Percentiles rank a stretch among this genome's conserved stretches.
Evolutionary conservation across 2,888 invertebrate species (phyloP).

Genomic region (Malthinus flaveolus): DNA sequence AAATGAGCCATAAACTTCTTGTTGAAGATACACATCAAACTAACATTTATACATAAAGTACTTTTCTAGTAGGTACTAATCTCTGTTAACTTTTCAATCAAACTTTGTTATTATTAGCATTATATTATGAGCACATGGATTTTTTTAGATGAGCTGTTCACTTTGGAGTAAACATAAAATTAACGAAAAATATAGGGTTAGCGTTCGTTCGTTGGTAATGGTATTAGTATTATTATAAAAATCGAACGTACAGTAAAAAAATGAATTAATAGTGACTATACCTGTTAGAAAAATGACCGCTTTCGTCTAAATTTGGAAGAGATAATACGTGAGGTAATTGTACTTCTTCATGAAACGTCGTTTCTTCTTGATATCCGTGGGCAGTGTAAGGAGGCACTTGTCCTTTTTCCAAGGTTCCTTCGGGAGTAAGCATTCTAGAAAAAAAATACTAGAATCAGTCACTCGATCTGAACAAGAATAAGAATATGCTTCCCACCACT

Average conservation of each 20-base stretch:
- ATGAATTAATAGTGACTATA: conserved; percentile 24
- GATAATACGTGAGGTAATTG: conserved; percentile 41
- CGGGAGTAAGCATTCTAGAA: conserved; percentile 53
- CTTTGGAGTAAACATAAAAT: too few relatives aligned
- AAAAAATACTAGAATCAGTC: background rate
- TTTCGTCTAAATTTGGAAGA: conserved; percentile 49
- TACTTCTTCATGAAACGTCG: conserved; percentile 27
- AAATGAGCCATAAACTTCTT: too few relatives aligned
- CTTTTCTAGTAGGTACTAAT: too few relatives aligned
- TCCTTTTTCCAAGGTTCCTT: conserved; percentile 52
- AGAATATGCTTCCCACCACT: too few relatives aligned
- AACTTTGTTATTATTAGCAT: too few relatives aligned
- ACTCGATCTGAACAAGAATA: too few relatives aligned
- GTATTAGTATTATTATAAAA: background rate
- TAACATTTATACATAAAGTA: too few relatives aligned
- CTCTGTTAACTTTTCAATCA: too few relatives aligned
- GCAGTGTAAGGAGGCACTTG: conserved; percentile 44
- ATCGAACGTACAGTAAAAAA: background rate
- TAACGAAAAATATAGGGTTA: too few relatives aligned
- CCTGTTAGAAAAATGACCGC: conserved; percentile 52
- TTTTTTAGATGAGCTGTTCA: too few relatives aligned
- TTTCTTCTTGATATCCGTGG: conserved; percentile 33
- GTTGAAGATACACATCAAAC: too few relatives aligned
- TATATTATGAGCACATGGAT: too few relatives aligned
- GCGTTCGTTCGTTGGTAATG: background rate